These are phyloP conservation scores for Plebejus melissa DNA, from an alignment of 2,888 invertebrate species.

Conservation along the genomic window DNA sequence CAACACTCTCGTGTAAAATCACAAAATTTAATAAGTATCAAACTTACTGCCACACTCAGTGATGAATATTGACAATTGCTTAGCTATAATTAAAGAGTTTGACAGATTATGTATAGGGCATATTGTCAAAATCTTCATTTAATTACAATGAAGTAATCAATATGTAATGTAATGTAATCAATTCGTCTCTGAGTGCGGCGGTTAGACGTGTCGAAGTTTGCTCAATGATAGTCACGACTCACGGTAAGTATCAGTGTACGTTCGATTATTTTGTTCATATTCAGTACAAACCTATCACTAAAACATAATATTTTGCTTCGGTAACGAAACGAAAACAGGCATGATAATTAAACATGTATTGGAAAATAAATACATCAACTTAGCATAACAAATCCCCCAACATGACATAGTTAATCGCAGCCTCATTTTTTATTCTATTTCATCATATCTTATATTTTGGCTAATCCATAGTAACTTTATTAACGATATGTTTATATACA, in stretches of 20 bases:
- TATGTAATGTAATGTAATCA: too few relatives aligned
- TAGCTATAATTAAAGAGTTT: not conserved
- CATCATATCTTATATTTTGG: not conserved
- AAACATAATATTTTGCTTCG: not conserved
- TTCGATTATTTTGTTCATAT: not conserved
- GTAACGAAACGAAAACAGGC: not conserved
- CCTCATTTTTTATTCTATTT: not conserved
- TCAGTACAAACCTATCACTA: not conserved
- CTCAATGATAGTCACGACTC: not conserved
- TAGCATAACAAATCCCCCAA: not conserved
- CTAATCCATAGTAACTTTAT: not conserved
- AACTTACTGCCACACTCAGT: not conserved
- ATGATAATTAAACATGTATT: not conserved
- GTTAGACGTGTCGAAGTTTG: not conserved
- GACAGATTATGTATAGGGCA: too few relatives aligned
- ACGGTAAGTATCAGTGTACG: not conserved
- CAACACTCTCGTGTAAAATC: not conserved
- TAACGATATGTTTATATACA: constrained; percentile 54
- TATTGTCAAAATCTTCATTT: too few relatives aligned
- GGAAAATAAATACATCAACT: not conserved
- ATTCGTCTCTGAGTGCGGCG: too few relatives aligned
- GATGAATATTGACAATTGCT: not conserved
- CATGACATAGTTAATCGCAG: not conserved
- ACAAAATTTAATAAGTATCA: not conserved
- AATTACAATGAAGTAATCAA: too few relatives aligned